Evolutionary conservation across 1,140 invertebrate species (phyloP), one percentile per base, ranked within the genome.

Genomic region (Hormaphis cornu): DNA sequence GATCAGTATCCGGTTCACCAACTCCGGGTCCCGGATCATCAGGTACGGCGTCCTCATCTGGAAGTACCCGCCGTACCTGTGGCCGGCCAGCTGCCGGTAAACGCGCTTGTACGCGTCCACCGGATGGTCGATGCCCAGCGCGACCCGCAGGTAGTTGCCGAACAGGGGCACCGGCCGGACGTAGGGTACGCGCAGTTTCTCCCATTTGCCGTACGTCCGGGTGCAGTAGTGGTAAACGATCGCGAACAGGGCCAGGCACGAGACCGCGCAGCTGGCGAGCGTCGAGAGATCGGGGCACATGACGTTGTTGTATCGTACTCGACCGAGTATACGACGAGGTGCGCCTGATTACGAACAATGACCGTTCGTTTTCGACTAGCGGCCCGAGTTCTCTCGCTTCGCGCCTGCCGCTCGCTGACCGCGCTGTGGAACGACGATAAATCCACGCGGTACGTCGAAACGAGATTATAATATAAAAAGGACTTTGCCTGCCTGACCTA

Each of bases 1-100:
- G 2, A 83, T 80, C 6, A 82, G 33, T 3, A 83, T 71, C 2
- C 77, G 72, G 48, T 79, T 81, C 7, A 82, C 79, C 5, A 81
- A 16, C 4, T 82, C 77, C 0, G 77, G 76, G 72, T 83, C 81
- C 18, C 72, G 73, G 0, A 82, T 0, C 0, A 82, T 63, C 0
- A 82, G 69, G 5, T 76, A 35, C 0, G 80, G 80, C 3, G 58
- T 74, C 14, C 44, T 33, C 35, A 74, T 66, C 10, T 58, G 24
- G 50, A 54, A 75, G 1, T 61, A 22, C 3, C 75, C 75, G 4
- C 56, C 71, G 46, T 70, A 75, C 40, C 69, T 69, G 14, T 73
- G 14, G 1, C 66, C 71, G 12, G 35, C 30, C 28, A 71, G 71
- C 12, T 71, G 24, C 40, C 70, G 30, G 40, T 75, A 75, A 16